These are phyloP conservation scores for Cryptomyrus ogoouensis DNA, from an alignment of 2,113 vertebrate genomes.

Conservation along the genomic window DNA sequence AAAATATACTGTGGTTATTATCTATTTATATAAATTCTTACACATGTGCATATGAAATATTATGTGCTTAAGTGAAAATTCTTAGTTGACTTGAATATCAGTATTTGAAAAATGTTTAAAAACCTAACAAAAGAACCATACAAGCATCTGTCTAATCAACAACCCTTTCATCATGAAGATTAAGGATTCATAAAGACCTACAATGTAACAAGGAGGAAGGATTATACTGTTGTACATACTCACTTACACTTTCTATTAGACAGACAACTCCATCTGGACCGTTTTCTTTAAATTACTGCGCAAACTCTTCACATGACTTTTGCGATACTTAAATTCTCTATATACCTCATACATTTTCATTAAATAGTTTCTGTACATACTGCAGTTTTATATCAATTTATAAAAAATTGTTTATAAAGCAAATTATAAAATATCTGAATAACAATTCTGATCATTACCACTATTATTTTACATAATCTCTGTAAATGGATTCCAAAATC, in stretches of 20 bases:
- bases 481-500: neutral
- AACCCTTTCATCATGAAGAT: neutral
- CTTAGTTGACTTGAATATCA: neutral
- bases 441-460: neutral
- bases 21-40: neutral
- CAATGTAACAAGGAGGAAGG: neutral
- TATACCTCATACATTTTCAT: neutral
- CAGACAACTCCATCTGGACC: neutral
- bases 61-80: neutral
- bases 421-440: neutral
- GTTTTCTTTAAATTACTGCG: conserved; percentile 3
- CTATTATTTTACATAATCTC: neutral
- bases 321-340: neutral
- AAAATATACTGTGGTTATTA: neutral
- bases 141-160: neutral
- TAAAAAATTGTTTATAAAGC: neutral
- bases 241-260: neutral
- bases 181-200: neutral
- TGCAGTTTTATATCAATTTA: neutral
- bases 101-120: neutral
- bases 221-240: conserved; percentile 7
- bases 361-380: neutral
- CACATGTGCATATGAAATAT: neutral
- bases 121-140: neutral
- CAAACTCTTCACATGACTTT: neutral